phyloP scores from a whole-genome alignment of 2,797 vertebrate genomes.

The Poecilia picta region DNA sequence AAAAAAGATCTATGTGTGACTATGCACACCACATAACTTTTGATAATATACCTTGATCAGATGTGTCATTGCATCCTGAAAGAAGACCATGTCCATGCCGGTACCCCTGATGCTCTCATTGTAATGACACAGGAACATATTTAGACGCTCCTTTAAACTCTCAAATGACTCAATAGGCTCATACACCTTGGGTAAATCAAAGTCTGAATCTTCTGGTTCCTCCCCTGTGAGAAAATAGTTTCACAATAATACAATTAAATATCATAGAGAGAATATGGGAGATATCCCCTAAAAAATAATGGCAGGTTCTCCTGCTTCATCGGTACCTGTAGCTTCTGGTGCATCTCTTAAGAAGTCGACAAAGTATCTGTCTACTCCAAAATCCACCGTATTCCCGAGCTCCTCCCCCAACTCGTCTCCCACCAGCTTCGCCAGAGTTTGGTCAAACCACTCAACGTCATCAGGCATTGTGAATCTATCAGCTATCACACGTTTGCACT shows the following conservation, averaged over 20 bases:
- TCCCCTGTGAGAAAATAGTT: constrained; percentile 78
- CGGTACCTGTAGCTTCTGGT: constrained; percentile 88
- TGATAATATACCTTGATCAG: constrained; percentile 88
- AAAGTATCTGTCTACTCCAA: constrained; percentile 85
- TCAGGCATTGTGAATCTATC: constrained; percentile 89
- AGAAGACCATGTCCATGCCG: constrained; percentile 95
- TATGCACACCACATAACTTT: background rate
- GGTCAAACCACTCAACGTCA: constrained; percentile 91
- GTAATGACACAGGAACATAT: constrained; percentile 87
- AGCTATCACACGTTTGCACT: constrained; percentile 93
- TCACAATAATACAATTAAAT: background rate
- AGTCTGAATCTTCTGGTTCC: constrained; percentile 83
- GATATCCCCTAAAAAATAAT: background rate
- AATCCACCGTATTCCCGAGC: constrained; percentile 69
- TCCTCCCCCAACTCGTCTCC: constrained; percentile 82
- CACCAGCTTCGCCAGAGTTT: constrained; percentile 79
- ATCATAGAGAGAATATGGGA: background rate
- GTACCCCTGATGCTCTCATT: constrained; percentile 90
- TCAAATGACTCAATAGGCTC: constrained; percentile 87
- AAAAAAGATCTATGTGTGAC: background rate
- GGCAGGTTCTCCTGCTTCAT: constrained; percentile 1
- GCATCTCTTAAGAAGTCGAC: constrained; percentile 93
- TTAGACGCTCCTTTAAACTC: constrained; percentile 84
- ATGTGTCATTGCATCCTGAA: constrained; percentile 93
- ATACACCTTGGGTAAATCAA: constrained; percentile 90